Percentiles rank a stretch among this genome's conserved stretches.
Evolutionary conservation across 2,888 invertebrate genomes (phyloP).

Genomic region (Podabrus alpinus): DNA sequence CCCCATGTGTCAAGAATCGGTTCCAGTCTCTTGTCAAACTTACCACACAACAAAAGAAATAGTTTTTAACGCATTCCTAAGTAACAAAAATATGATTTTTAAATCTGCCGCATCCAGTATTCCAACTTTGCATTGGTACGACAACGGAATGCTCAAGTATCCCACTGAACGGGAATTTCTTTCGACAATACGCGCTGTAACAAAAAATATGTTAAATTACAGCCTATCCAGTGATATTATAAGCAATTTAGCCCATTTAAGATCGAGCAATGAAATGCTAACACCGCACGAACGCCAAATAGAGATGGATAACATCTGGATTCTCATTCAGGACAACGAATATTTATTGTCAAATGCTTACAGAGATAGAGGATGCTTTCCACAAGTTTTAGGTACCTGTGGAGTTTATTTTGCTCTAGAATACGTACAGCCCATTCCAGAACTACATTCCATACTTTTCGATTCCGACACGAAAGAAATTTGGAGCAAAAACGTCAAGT

Average conservation of each 20-base stretch:
- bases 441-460: constrained; percentile 59
- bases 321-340: constrained; percentile 68
- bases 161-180: constrained; percentile 61
- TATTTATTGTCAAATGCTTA: constrained; percentile 65
- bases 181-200: constrained; percentile 58
- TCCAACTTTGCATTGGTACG: constrained; percentile 56
- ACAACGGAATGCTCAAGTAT: constrained; percentile 56
- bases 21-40: constrained; percentile 64
- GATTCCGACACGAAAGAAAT: constrained; percentile 60
- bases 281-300: constrained; percentile 51
- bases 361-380: constrained; percentile 65
- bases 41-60: constrained; percentile 65
- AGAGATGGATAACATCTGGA: constrained; percentile 68
- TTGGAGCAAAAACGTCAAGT: constrained; percentile 62
- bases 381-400: constrained; percentile 68
- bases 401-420: constrained; percentile 70
- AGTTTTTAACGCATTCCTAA: constrained; percentile 65
- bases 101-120: constrained; percentile 59
- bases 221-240: constrained; percentile 58
- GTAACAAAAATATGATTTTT: constrained; percentile 62
- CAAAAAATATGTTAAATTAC: constrained; percentile 61
- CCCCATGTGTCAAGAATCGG: constrained; percentile 63
- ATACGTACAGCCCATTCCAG: constrained; percentile 62
- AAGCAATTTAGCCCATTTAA: constrained; percentile 56
- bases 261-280: constrained; percentile 55